Conservation (phyloP, 2,113 vertebrate species). For the Halichoerus grypus region DNA sequence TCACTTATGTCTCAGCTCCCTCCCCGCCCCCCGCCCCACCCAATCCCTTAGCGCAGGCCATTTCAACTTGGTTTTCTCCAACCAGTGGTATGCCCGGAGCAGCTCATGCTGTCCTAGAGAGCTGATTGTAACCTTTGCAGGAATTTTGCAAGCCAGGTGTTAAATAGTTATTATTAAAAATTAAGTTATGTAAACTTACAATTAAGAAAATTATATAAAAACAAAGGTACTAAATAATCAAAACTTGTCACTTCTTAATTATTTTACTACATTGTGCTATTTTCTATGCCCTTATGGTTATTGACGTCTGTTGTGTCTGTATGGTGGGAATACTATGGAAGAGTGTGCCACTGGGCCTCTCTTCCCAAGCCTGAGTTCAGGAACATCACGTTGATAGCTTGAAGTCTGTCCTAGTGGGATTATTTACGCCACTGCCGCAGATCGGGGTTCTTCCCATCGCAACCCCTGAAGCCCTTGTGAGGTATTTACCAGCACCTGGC, state of each 20-base stretch:
- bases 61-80: not conserved
- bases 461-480: not conserved
- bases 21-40: not conserved
- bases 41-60: not conserved
- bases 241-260: not conserved
- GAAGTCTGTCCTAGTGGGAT: not conserved
- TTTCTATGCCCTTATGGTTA: not conserved
- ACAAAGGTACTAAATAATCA: not conserved
- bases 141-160: not conserved
- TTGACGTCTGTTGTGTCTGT: not conserved
- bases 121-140: not conserved
- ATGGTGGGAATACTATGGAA: not conserved
- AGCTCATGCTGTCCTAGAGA: not conserved
- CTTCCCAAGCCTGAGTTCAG: not conserved
- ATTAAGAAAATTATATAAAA: not conserved
- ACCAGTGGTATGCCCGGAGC: not conserved
- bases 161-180: constrained; percentile 24
- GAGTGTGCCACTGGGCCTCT: not conserved
- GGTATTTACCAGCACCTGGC: not conserved
- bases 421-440: not conserved
- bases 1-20: not conserved
- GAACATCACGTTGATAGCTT: not conserved
- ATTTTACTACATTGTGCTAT: not conserved
- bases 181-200: not conserved
- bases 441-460: not conserved